Conservation (phyloP, 2,113 vertebrate genomes). For the Bubo bubo region DNA sequence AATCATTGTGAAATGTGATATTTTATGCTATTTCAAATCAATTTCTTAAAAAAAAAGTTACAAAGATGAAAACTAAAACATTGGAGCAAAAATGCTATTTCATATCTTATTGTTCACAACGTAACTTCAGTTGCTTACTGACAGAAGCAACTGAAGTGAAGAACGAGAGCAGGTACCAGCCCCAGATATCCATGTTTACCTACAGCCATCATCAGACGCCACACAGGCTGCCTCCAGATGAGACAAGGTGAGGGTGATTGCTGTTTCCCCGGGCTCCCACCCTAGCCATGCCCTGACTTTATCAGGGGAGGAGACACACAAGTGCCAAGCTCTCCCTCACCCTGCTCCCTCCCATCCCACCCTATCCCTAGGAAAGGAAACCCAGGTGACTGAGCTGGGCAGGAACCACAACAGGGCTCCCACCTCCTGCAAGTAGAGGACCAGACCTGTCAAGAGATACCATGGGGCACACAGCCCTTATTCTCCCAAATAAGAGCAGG, state of each 20-base stretch:
- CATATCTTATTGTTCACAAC: neutral
- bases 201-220: neutral
- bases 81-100: neutral
- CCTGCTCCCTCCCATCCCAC: neutral
- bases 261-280: neutral
- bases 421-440: neutral
- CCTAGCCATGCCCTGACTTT: neutral
- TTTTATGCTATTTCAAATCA: neutral
- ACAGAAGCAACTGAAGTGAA: neutral
- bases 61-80: neutral
- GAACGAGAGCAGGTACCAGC: neutral
- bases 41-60: accelerated
- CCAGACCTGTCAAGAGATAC: neutral
- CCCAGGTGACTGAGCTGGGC: neutral
- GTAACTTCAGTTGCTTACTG: neutral
- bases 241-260: neutral
- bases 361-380: neutral
- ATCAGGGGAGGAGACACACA: neutral
- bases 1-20: neutral
- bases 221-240: accelerated
- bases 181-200: neutral
- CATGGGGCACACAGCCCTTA: accelerated
- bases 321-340: neutral
- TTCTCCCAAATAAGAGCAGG: neutral
- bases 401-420: neutral